Evolutionary conservation across 2,113 vertebrate species (phyloP), one percentile per base, ranked within the genome.

Genomic region (Baryphthengus martii): DNA sequence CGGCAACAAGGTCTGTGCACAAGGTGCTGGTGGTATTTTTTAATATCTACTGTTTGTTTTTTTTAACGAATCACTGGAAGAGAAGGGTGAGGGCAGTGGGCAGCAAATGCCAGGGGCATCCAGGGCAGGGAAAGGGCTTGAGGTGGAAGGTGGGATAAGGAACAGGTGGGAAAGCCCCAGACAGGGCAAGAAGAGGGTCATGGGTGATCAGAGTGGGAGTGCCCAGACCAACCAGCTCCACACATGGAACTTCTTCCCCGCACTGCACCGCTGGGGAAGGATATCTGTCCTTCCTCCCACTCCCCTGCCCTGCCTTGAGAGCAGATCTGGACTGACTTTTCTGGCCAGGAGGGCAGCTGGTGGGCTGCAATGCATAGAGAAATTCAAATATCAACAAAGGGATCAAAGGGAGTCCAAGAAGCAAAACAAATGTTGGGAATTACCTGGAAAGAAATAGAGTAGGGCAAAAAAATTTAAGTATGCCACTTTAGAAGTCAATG

Each of bases 91-190:
- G 39, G n/a, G 21, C 55, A 44, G 47, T 23, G n/a, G 10, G 31
- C 16, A 61, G 35, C 3, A 3, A 87, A 40, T 15, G 10, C 6
- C 0, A 0, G 20, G 55, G 31, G 24, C 18, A 21, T 9, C 7
- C 0, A 0, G 52, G 25, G 53, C 9, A 24, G 26, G 17, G 40
- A 12, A 10, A 35, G 42, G 29, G 7, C 3, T 4, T 63, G 37
- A 17, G 17, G 13, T 81, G 29, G 53, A 79, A 53, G 58, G 4
- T 47, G 35, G 7, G 7, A 12, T 7, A 1, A 10, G 42, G 12
- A 56, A 55, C 16, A 9, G 4, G 3, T 29, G 23, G 33, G 9
- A 88, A 71, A 58, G 18, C 3, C 14, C 11, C 13, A 52, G 13
- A 4, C n/a, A 66, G 21, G 26, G 31, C 1, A 8, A 58, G 40